Percentiles rank a stretch among this genome's conserved stretches.
These are phyloP conservation scores for Megalops atlanticus DNA, from an alignment of 2,113 vertebrate genomes.

Conservation along the genomic window DNA sequence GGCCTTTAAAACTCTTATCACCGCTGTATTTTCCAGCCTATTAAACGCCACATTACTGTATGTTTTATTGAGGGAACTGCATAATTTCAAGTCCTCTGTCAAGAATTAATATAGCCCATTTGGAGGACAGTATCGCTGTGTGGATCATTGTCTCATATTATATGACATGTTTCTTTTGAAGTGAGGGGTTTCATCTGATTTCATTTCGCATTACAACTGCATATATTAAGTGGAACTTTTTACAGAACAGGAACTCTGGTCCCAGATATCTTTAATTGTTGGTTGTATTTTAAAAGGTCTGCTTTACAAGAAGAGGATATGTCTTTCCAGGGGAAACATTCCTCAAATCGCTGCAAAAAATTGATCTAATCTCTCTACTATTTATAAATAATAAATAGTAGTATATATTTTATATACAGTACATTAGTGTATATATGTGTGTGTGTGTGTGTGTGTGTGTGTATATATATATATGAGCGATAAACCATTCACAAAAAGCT, in stretches of 20 bases:
- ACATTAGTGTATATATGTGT: no score
- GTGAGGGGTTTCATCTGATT: conserved; percentile 5
- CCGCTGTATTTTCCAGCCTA: conserved; percentile 18
- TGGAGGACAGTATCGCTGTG: not conserved
- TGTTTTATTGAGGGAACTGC: conserved; percentile 6
- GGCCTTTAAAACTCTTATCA: conserved; percentile 36
- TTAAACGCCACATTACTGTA: conserved; percentile 30
- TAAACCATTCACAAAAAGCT: no score
- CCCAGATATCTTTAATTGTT: no score
- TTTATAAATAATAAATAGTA: no score
- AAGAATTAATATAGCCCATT: conserved; percentile 26
- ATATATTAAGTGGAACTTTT: no score
- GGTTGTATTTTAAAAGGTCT: no score
- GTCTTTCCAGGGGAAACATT: not conserved
- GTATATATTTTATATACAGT: no score
- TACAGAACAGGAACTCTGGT: no score
- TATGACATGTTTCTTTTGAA: conserved; percentile 18
- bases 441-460: no score
- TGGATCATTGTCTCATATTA: conserved; percentile 6
- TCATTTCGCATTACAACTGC: not conserved
- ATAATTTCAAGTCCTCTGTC: conserved; percentile 15
- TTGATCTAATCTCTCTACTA: not conserved
- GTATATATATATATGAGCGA: no score
- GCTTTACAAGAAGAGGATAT: no score
- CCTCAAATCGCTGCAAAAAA: not conserved